Conservation (phyloP, 1,140 invertebrate species). For the Amyelois transitella region DNA sequence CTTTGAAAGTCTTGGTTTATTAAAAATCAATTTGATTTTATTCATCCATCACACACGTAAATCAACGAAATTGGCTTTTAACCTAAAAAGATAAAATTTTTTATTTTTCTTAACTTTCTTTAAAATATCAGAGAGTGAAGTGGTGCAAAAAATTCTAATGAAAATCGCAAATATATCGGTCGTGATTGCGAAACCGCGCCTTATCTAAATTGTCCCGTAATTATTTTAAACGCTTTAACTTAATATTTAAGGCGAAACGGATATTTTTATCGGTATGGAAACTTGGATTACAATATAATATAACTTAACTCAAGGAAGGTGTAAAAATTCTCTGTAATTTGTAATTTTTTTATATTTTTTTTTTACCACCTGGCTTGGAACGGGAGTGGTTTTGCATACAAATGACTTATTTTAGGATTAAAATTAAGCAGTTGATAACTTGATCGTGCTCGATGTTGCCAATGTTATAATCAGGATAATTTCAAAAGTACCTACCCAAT, state of each 20-base stretch:
- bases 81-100: no score
- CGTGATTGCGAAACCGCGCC: constrained; percentile 15
- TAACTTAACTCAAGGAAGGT: constrained; percentile 37
- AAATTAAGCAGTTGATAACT: neutral
- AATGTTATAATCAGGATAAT: neutral
- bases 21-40: no score
- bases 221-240: constrained; percentile 68
- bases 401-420: constrained; percentile 8
- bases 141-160: neutral
- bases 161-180: neutral
- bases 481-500: neutral
- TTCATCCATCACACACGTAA: no score
- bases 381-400: constrained; percentile 4
- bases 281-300: constrained; percentile 55
- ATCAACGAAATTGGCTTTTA: no score
- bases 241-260: constrained; percentile 58
- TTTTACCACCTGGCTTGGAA: constrained; percentile 7
- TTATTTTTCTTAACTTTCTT: no score
- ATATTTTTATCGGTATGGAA: constrained; percentile 51
- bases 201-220: constrained; percentile 57
- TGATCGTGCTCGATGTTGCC: neutral
- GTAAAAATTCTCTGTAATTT: constrained; percentile 43
- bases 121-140: no score
- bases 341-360: neutral
- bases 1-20: no score